A percentile compares a stretch with the other conserved stretches of the same genome.
These are phyloP conservation scores for Acleris emargana DNA, from an alignment of 2,888 invertebrate genomes.

Conservation along the genomic window DNA sequence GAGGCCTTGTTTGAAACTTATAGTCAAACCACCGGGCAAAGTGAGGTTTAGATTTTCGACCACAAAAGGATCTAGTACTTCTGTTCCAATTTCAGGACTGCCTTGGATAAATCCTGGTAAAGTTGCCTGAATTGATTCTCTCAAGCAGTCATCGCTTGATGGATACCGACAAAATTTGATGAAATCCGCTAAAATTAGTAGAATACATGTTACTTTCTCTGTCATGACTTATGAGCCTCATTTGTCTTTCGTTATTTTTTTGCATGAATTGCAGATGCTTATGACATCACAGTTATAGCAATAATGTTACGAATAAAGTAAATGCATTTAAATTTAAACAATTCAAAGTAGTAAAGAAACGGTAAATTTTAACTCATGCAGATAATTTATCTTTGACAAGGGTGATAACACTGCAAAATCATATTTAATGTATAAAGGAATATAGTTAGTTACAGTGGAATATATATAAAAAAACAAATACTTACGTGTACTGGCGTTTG, in stretches of 20 bases:
- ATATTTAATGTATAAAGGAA: no score
- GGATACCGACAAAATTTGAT: conserved; percentile 50
- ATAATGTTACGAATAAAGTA: no score
- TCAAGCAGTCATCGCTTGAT: conserved; percentile 53
- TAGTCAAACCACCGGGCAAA: conserved; percentile 54
- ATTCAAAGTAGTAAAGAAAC: no score
- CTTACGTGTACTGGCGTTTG: conserved; percentile 22
- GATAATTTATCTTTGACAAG: no score
- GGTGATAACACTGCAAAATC: no score
- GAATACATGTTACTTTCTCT: not conserved
- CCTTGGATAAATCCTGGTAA: conserved; percentile 54
- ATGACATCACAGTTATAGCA: no score
- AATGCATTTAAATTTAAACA: no score
- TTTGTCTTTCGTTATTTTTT: no score
- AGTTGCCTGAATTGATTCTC: conserved; percentile 49
- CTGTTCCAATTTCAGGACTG: conserved; percentile 52
- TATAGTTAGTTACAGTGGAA: no score
- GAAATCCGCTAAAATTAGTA: conserved; percentile 43
- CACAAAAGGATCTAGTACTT: conserved; percentile 56
- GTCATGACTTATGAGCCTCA: no score
- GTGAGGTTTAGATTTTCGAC: conserved; percentile 52
- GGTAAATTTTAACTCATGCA: no score
- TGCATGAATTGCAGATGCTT: no score
- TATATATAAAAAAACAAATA: not conserved
- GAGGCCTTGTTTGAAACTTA: conserved; percentile 52